Conservation (phyloP, 2,113 vertebrate genomes). For the Lepus europaeus region DNA sequence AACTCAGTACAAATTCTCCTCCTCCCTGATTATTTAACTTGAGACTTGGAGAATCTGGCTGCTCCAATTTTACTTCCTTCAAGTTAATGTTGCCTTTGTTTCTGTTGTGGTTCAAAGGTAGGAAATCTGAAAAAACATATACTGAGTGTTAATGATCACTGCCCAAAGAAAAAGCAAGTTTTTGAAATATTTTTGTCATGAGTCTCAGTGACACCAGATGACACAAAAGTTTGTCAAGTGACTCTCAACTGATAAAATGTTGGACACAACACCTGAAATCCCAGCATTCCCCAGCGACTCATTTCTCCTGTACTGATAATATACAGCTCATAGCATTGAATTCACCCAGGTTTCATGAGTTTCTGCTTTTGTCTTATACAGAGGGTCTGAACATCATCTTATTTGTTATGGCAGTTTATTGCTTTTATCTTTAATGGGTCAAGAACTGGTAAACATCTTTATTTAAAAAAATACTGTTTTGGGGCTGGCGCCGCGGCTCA, state of each 20-base stretch:
- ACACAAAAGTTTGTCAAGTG: conserved; percentile 15
- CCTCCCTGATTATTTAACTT: not conserved
- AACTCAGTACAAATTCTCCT: not conserved
- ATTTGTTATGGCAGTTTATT: not conserved
- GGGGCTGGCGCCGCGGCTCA: no score
- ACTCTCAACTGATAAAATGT: not conserved
- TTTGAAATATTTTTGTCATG: conserved; percentile 41
- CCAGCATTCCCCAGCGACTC: not conserved
- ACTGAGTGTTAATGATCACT: not conserved
- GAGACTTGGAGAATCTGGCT: not conserved
- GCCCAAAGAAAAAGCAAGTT: not conserved
- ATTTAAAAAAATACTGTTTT: not conserved
- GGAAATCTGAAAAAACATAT: not conserved
- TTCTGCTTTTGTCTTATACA: not conserved
- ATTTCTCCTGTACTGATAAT: not conserved
- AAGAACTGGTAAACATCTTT: not conserved
- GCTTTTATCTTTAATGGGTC: not conserved
- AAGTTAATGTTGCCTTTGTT: conserved; percentile 44
- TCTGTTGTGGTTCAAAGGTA: not conserved
- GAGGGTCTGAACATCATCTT: not conserved
- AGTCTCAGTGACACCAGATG: not conserved
- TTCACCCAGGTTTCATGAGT: not conserved
- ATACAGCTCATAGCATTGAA: not conserved
- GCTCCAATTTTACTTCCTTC: not conserved
- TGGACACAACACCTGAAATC: not conserved